Evolutionary conservation across 2,113 vertebrate genomes (phyloP), one percentile per base, ranked within the genome.

Genomic region (Pimephales promelas): DNA sequence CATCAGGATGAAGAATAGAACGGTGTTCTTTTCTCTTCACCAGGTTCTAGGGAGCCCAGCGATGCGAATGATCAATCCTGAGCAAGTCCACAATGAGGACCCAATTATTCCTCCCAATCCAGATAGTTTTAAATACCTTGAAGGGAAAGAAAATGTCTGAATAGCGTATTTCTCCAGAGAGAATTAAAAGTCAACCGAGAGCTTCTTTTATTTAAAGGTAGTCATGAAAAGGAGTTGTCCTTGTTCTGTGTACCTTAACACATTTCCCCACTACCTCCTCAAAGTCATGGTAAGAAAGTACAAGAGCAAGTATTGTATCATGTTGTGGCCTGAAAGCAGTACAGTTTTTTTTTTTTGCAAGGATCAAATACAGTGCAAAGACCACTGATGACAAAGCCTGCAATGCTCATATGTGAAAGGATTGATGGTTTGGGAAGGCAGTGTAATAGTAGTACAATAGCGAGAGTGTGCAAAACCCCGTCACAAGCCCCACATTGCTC

Each of bases 161-260:
- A 90, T 87, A 91, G 89, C 85, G 70, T 84, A 81, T 89, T 90
- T 84, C 73, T 64, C 68, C 77, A 76, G 83, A 88, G 70, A 86
- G 91, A 93, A 93, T 91, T 89, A 88, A 84, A 90, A 83, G 73
- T 88, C 89, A 92, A 90, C 89, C 88, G 89, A 86, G 87, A 83
- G 86, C 85, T 86, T 87, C 76, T 81, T 86, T 86, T 88, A 79
- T 64, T 79, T 79, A 64, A 79, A 64, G 36, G 26, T 49, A 83
- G 71, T 57, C 75, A 76, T 68, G 49, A 56, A 77, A 84, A 78
- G 40, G 56, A 82, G 57, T 71, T 61, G 54, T 71, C 31, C 28
- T 76, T 74, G 43, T 47, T 43, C 71, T 61, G 73, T 61, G 73
- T 57, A 86, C 73, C 81, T 83, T 73, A 78, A 68, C 57, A 86